A percentile compares a stretch with the other conserved stretches of the same genome.
These are phyloP conservation scores for Drosophila trichaetosa DNA, from an alignment of 2,888 invertebrate species.

Conservation along the genomic window DNA sequence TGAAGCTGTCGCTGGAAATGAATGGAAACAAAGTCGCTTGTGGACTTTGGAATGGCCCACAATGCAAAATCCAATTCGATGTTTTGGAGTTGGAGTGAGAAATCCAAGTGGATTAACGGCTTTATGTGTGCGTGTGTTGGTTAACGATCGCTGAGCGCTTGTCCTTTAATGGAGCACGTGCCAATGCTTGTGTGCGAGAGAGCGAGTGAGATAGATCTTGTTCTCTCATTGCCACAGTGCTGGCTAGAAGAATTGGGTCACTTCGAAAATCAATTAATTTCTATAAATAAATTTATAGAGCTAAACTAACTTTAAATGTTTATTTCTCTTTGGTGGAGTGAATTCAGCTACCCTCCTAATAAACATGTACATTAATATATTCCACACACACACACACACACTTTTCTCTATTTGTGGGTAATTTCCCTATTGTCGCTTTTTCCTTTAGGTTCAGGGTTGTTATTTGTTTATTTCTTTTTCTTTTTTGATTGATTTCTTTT, in stretches of 20 bases:
- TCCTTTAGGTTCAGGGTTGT: constrained; percentile 43
- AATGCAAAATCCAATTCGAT: constrained; percentile 26
- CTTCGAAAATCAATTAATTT: not conserved
- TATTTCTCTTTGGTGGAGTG: not conserved
- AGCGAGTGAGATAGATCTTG: constrained; percentile 14
- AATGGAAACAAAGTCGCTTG: constrained; percentile 42
- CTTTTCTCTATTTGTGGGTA: not conserved
- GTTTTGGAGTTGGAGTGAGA: constrained; percentile 11
- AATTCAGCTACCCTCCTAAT: not conserved
- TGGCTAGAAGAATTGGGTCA: not conserved
- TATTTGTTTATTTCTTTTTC: constrained; percentile 24
- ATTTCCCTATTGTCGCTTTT: constrained; percentile 7
- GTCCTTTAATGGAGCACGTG: constrained; percentile 7
- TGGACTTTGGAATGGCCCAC: constrained; percentile 58
- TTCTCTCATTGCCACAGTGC: constrained; percentile 40
- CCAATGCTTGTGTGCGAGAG: not conserved
- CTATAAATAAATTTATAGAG: not conserved
- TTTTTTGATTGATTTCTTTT: constrained; percentile 68
- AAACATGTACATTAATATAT: not conserved
- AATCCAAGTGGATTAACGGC: constrained; percentile 21
- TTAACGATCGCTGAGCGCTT: constrained; percentile 11
- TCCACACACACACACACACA: not conserved
- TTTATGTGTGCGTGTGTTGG: not conserved
- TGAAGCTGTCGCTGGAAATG: constrained; percentile 36
- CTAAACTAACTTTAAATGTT: not conserved